phyloP scores from a whole-genome alignment of 2,888 invertebrate genomes.

The Gortyna flavago region DNA sequence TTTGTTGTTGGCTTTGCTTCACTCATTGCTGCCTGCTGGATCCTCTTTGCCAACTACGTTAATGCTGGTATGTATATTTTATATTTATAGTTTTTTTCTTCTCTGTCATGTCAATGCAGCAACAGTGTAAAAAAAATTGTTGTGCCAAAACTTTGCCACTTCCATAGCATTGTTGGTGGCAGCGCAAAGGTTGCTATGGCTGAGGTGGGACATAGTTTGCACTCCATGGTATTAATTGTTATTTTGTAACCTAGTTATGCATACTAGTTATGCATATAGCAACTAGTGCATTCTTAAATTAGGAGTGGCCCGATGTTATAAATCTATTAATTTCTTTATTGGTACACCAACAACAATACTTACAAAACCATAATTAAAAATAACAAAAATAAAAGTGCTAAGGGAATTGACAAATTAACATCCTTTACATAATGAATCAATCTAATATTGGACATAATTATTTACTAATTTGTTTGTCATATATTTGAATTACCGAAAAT shows the following conservation, averaged over 20 bases:
- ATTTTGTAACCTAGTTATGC: no score
- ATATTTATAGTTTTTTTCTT: background rate
- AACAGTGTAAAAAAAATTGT: no score
- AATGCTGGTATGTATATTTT: conserved; percentile 88
- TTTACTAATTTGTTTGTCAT: background rate
- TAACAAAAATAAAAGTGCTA: background rate
- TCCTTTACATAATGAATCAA: no score
- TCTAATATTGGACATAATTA: background rate
- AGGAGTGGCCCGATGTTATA: background rate
- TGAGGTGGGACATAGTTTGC: no score
- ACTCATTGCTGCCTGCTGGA: conserved; percentile 98
- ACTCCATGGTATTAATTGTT: background rate
- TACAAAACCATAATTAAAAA: background rate
- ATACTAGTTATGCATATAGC: background rate
- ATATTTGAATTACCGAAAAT: background rate
- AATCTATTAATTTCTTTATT: background rate
- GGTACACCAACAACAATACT: background rate
- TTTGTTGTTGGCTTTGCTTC: conserved; percentile 99
- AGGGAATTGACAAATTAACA: no score
- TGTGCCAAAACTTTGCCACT: no score
- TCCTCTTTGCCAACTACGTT: conserved; percentile 96
- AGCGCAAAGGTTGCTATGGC: no score
- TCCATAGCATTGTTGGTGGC: no score
- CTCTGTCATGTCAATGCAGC: no score
- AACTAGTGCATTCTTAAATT: background rate